These are phyloP conservation scores for Phrixothrix hirtus DNA, from an alignment of 2,888 invertebrate species.

Conservation along the genomic window DNA sequence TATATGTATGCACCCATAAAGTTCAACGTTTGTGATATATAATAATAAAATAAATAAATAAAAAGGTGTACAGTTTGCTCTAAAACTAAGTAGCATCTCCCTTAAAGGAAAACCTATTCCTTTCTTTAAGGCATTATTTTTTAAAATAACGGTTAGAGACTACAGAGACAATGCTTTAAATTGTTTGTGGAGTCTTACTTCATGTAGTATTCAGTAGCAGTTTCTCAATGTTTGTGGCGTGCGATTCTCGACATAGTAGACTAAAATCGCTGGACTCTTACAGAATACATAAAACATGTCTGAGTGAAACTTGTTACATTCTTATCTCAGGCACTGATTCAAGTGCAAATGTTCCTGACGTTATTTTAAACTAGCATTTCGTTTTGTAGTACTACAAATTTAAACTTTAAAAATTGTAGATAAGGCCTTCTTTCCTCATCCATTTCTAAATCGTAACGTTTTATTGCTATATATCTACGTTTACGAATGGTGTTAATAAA, in stretches of 20 bases:
- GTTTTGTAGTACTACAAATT: constrained; percentile 9
- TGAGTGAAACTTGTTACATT: constrained; percentile 25
- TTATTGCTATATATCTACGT: no score
- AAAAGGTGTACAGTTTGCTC: no score
- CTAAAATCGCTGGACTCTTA: constrained; percentile 20
- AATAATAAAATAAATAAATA: no score
- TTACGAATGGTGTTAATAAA: no score
- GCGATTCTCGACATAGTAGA: constrained; percentile 24
- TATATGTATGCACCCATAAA: no score
- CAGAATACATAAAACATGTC: constrained; percentile 29
- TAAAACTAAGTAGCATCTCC: no score
- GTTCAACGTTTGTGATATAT: no score
- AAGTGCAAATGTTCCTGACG: constrained; percentile 17
- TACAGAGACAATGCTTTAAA: constrained; percentile 24
- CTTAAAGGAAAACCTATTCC: constrained; percentile 12
- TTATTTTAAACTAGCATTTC: constrained; percentile 3
- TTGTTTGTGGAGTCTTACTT: constrained; percentile 24
- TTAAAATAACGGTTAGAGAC: constrained; percentile 19
- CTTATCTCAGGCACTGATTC: constrained; percentile 25
- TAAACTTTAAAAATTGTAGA: not conserved
- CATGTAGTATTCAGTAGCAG: constrained; percentile 29
- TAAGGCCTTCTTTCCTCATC: not conserved
- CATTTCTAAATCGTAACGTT: no score
- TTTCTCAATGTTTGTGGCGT: constrained; percentile 23
- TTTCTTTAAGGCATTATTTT: constrained; percentile 21